Evolutionary conservation across 2,888 invertebrate genomes (phyloP).

Genomic region (Helleia helle): DNA sequence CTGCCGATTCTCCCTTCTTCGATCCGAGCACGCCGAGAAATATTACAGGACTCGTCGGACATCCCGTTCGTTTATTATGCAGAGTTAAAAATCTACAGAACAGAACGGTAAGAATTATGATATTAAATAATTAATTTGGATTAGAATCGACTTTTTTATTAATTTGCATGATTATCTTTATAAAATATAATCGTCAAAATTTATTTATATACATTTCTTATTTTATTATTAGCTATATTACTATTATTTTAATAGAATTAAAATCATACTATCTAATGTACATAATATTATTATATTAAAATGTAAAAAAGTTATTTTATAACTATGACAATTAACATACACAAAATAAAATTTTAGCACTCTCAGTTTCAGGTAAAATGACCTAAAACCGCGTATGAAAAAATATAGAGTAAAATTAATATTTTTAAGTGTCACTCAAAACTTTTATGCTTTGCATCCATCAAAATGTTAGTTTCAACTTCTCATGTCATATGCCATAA

Average conservation of each 20-base stretch:
- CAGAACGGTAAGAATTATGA: slow-evolving; percentile 81
- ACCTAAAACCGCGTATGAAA: neutral
- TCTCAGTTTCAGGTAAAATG: neutral
- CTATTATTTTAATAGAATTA: no score
- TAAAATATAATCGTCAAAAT: no score
- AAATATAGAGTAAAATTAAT: neutral
- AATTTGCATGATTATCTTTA: no score
- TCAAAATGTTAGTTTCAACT: slow-evolving; percentile 2
- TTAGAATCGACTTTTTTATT: no score
- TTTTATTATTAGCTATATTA: no score
- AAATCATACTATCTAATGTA: no score
- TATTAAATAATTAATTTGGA: neutral
- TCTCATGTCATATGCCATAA: slow-evolving; percentile 1
- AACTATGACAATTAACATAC: no score
- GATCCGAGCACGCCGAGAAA: slow-evolving; percentile 85
- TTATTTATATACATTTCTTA: no score
- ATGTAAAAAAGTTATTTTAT: no score
- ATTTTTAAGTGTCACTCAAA: neutral
- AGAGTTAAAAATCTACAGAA: slow-evolving; percentile 91
- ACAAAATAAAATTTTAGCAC: no score
- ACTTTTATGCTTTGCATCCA: neutral
- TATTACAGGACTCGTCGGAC: slow-evolving; percentile 89
- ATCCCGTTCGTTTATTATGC: slow-evolving; percentile 86
- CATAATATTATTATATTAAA: no score
- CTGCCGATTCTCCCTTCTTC: slow-evolving; percentile 80